A percentile compares a stretch with the other conserved stretches of the same genome.
These are phyloP conservation scores for Myotis pilosus DNA, from an alignment of 2,797 vertebrate genomes.

Conservation along the genomic window DNA sequence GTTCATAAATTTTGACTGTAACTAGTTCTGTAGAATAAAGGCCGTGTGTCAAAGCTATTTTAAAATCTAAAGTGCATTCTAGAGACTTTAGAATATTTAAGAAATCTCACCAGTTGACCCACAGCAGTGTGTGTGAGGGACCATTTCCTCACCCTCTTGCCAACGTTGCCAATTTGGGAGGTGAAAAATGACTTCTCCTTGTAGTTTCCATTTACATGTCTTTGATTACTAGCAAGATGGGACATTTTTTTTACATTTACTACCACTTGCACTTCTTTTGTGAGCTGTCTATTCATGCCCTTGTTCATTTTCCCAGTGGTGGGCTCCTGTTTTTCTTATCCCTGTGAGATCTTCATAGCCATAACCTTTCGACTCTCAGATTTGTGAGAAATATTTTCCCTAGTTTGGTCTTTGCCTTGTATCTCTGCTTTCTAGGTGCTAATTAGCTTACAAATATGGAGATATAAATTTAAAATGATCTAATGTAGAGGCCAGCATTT, in stretches of 20 bases:
- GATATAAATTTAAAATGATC: neutral
- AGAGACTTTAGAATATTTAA: neutral
- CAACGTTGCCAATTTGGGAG: conserved; percentile 42
- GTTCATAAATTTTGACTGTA: neutral
- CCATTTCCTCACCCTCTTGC: conserved; percentile 20
- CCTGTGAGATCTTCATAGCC: neutral
- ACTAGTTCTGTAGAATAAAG: neutral
- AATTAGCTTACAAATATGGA: neutral
- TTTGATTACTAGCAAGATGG: conserved; percentile 54
- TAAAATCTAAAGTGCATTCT: neutral
- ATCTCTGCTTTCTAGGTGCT: neutral
- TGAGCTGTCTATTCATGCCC: neutral
- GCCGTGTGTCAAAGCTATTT: neutral
- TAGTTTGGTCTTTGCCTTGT: neutral
- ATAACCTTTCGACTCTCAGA: neutral
- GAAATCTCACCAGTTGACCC: neutral
- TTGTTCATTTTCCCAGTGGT: neutral
- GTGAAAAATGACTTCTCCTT: conserved; percentile 33
- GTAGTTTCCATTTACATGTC: conserved; percentile 53
- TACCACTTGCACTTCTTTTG: neutral
- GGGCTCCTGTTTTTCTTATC: conserved; percentile 24
- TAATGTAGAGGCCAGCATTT: neutral
- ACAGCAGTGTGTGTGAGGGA: neutral
- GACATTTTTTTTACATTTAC: conserved; percentile 33
- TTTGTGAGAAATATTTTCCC: neutral